A percentile compares a stretch with the other conserved stretches of the same genome.
Evolutionary conservation across 2,888 invertebrate species (phyloP).

Genomic region (Hymenopus coronatus): DNA sequence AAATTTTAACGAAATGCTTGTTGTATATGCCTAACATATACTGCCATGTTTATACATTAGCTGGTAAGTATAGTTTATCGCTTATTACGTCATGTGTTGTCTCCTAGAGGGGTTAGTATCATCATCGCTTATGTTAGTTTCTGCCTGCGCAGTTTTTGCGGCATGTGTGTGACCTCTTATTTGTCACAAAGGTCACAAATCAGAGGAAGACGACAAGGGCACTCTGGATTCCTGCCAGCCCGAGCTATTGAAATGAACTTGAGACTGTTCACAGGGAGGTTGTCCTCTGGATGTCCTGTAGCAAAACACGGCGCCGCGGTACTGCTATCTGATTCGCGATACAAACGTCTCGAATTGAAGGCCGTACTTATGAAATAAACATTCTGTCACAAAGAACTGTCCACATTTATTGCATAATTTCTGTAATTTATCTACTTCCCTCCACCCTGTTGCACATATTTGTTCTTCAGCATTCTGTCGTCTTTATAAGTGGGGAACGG

Average conservation of each 20-base stretch:
- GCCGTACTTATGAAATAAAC: background rate
- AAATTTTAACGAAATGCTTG: too few species aligned
- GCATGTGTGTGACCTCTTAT: slow-evolving; percentile 9
- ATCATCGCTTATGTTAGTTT: background rate
- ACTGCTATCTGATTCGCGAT: background rate
- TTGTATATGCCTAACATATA: background rate
- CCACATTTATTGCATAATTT: background rate
- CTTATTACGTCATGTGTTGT: background rate
- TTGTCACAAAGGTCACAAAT: slow-evolving; percentile 12
- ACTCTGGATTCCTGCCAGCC: slow-evolving; percentile 9
- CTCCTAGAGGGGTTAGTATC: background rate
- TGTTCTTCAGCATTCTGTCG: too few species aligned
- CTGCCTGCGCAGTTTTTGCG: background rate
- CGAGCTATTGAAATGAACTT: background rate
- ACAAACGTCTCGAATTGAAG: background rate
- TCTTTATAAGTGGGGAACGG: too few species aligned
- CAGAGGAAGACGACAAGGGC: background rate
- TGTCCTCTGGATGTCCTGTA: background rate
- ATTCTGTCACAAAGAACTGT: background rate
- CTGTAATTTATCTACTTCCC: background rate
- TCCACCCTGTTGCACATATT: too few species aligned
- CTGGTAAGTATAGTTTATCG: too few species aligned
- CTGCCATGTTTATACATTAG: too few species aligned
- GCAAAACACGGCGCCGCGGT: background rate
- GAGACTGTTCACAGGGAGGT: background rate